Conservation (phyloP, 2,797 vertebrate species). For the Macrochelys suwanniensis region DNA sequence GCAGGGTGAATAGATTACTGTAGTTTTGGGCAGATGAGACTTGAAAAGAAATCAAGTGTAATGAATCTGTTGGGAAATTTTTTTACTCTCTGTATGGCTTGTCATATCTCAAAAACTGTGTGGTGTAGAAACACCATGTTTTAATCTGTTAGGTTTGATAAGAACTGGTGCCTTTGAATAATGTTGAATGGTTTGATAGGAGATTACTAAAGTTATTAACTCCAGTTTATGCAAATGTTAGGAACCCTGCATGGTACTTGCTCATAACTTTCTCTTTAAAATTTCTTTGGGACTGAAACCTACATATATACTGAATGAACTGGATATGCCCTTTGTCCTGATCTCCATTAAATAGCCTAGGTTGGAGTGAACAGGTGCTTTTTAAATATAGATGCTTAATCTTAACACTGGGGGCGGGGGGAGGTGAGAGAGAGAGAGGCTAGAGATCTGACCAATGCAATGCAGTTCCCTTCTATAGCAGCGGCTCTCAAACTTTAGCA, state of each 20-base stretch:
- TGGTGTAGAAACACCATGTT: neutral
- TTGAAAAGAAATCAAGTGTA: neutral
- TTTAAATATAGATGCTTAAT: slow-evolving; percentile 1
- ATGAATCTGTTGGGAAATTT: neutral
- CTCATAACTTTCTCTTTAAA: neutral
- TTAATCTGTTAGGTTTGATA: neutral
- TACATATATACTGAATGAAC: neutral
- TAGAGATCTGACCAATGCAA: neutral
- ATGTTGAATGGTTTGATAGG: neutral
- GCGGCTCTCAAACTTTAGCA: too few species aligned
- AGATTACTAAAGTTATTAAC: neutral
- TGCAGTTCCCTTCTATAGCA: neutral
- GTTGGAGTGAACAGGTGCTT: neutral
- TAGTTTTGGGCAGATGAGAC: neutral
- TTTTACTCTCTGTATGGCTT: neutral
- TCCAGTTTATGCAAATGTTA: neutral
- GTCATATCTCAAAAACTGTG: neutral
- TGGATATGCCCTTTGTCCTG: neutral
- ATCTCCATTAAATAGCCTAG: neutral
- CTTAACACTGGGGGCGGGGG: neutral
- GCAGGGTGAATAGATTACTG: neutral
- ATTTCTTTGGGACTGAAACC: neutral
- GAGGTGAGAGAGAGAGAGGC: neutral
- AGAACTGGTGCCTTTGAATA: neutral
- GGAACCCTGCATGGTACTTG: neutral